Conservation (phyloP, 2,797 vertebrate species). For the Hoplostethus mediterraneus region DNA sequence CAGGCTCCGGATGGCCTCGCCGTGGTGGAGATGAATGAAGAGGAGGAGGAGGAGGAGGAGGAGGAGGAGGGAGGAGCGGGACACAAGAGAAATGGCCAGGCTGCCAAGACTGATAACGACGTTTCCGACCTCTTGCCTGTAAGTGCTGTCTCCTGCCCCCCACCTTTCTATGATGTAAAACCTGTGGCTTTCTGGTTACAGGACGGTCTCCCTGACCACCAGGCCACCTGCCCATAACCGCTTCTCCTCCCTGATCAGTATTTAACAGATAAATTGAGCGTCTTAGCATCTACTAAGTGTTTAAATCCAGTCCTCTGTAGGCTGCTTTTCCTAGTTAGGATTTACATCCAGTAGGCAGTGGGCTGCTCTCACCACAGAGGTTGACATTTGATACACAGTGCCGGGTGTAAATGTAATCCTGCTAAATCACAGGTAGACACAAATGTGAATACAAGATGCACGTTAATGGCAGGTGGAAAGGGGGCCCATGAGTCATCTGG, state of each 20-base stretch:
- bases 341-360: background rate
- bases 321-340: background rate
- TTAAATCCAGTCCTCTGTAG: background rate
- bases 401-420: no score
- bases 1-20: slow-evolving; percentile 24
- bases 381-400: slow-evolving; percentile 18
- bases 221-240: no score
- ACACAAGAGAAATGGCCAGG: slow-evolving; percentile 73
- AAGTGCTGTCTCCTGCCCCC: slow-evolving; percentile 68
- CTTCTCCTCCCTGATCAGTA: background rate
- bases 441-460: background rate
- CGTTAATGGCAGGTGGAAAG: slow-evolving; percentile 47
- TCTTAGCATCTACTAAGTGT: background rate
- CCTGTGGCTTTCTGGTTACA: no score
- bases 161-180: background rate
- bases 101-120: slow-evolving; percentile 77
- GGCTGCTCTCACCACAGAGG: no score
- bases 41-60: slow-evolving; percentile 76
- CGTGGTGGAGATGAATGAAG: slow-evolving; percentile 67
- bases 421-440: background rate
- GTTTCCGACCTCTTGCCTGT: slow-evolving; percentile 94
- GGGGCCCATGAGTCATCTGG: slow-evolving; percentile 39
- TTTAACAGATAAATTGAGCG: background rate
- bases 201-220: no score
- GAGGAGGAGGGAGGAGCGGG: slow-evolving; percentile 73